phyloP scores from a whole-genome alignment of 2,888 invertebrate species.

The Agrochola macilenta region DNA sequence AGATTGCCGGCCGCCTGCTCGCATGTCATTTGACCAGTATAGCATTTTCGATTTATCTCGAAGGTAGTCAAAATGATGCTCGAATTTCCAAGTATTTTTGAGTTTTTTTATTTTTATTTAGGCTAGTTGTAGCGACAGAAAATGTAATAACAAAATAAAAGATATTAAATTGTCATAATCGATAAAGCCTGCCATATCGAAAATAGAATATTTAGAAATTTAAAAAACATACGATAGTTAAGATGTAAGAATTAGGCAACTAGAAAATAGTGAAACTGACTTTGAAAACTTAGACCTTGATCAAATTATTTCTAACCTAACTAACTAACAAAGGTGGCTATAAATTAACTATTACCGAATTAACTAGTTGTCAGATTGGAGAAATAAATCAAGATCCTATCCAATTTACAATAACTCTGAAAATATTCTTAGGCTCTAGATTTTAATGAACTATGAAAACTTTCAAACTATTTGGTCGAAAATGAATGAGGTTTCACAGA shows the following conservation, averaged over 20 bases:
- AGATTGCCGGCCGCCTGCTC: no score
- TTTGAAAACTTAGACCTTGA: background rate
- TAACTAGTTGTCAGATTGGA: slow-evolving; percentile 14
- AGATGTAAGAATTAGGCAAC: no score
- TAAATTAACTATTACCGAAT: background rate
- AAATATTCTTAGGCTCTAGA: slow-evolving; percentile 10
- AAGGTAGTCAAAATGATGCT: no score
- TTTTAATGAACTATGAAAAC: slow-evolving; percentile 10
- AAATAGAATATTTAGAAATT: background rate
- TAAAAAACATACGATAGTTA: no score
- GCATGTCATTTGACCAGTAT: no score
- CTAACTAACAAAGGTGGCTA: background rate
- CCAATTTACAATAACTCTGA: slow-evolving; percentile 38
- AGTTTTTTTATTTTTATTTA: no score
- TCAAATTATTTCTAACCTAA: background rate
- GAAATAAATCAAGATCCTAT: slow-evolving; percentile 13
- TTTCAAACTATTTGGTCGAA: slow-evolving; percentile 33
- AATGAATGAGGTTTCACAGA: slow-evolving; percentile 25
- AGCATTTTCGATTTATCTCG: no score
- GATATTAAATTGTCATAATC: background rate
- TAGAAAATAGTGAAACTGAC: background rate
- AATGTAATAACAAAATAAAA: background rate
- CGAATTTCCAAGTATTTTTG: no score
- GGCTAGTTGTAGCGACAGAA: background rate
- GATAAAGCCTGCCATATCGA: background rate